phyloP scores from a whole-genome alignment of 2,888 invertebrate genomes.

The Ormyrus labotus region DNA sequence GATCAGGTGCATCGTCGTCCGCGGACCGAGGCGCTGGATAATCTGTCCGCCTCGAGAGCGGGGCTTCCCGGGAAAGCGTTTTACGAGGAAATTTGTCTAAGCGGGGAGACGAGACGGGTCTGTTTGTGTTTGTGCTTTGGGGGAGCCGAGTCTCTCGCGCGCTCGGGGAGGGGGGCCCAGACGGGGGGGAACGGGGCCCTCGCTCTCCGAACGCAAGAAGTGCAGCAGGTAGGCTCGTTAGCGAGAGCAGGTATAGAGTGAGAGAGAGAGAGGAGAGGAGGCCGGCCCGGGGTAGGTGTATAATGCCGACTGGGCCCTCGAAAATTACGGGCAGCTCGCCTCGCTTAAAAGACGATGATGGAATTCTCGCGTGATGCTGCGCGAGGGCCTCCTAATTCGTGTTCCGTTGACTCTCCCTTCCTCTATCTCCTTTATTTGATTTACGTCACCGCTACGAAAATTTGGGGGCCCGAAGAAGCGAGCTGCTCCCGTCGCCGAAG shows the following conservation, averaged over 20 bases:
- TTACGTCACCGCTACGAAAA: slow-evolving; percentile 33
- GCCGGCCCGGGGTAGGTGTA: background rate
- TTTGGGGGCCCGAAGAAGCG: no score
- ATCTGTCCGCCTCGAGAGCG: background rate
- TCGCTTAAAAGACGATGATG: slow-evolving; percentile 13
- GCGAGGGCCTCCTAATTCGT: slow-evolving; percentile 26
- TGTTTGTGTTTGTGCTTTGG: no score
- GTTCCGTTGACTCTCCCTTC: slow-evolving; percentile 16
- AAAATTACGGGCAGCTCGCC: slow-evolving; percentile 16
- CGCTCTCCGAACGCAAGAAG: slow-evolving; percentile 70
- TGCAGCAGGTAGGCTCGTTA: slow-evolving; percentile 75
- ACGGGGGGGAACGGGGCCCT: slow-evolving; percentile 54
- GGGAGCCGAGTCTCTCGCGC: background rate
- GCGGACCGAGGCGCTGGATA: background rate
- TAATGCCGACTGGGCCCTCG: background rate
- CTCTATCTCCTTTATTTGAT: slow-evolving; percentile 26
- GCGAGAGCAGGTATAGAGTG: slow-evolving; percentile 71
- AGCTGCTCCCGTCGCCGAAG: no score
- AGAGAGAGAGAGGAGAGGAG: slow-evolving; percentile 61
- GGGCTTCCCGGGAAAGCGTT: background rate
- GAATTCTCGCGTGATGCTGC: slow-evolving; percentile 4
- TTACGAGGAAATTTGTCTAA: slow-evolving; percentile 41
- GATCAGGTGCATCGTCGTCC: slow-evolving; percentile 1
- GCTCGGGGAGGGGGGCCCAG: background rate
- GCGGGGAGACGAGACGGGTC: slow-evolving; percentile 1